Evolutionary conservation across 2,113 vertebrate genomes (phyloP).

Genomic region (Apus apus): DNA sequence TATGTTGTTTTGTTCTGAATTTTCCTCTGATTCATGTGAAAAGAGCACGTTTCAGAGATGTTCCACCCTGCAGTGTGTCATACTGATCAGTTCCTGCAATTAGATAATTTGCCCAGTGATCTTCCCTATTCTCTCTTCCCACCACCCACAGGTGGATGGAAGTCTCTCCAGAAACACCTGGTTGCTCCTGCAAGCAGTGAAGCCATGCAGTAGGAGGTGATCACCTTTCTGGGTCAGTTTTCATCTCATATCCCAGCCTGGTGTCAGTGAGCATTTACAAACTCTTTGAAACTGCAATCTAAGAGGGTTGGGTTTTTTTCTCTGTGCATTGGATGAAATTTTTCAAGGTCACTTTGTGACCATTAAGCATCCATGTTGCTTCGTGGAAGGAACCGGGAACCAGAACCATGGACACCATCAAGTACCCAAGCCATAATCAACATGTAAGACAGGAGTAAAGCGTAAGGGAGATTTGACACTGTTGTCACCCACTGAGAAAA

Average conservation of each 20-base stretch:
- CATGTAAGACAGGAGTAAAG: not conserved
- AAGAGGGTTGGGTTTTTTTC: not conserved
- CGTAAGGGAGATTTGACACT: not conserved
- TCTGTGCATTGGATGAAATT: not conserved
- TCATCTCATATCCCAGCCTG: not conserved
- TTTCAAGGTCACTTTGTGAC: not conserved
- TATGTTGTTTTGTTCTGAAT: not conserved
- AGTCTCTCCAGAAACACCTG: not conserved
- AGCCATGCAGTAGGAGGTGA: not conserved
- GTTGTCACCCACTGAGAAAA: not conserved
- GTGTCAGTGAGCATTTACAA: not conserved
- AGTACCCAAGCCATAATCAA: not conserved
- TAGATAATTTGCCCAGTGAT: not conserved
- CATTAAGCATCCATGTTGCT: rapidly evolving
- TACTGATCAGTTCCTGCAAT: not conserved
- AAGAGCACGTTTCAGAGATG: not conserved
- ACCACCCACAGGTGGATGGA: not conserved
- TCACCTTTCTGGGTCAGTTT: not conserved
- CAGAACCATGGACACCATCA: not conserved
- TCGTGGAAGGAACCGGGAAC: not conserved
- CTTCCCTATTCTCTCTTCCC: not conserved
- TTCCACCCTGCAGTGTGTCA: not conserved
- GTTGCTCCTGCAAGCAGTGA: not conserved
- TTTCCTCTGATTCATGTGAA: not conserved
- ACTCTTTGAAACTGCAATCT: not conserved